Evolutionary conservation across 2,888 invertebrate genomes (phyloP).

Genomic region (Xanthia togata): DNA sequence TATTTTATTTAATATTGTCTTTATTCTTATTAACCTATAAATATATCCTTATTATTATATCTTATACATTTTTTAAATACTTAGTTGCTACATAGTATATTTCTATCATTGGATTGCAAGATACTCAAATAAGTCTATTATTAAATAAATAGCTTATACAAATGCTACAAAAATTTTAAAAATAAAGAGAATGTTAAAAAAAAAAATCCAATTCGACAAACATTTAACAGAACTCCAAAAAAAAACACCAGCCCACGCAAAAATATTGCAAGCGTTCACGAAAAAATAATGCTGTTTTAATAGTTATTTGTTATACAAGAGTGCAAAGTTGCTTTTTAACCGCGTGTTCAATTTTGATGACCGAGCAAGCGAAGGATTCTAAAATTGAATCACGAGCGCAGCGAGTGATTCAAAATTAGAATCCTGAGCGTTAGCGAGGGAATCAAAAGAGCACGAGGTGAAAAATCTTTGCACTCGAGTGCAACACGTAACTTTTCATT

Average conservation of each 20-base stretch:
- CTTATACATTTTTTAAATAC: not conserved
- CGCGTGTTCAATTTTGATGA: too few species aligned
- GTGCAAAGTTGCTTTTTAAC: too few species aligned
- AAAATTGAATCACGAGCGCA: too few species aligned
- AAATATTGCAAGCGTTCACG: slow-evolving; percentile 51
- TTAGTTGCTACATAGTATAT: not conserved
- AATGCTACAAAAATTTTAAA: not conserved
- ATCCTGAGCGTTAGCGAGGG: too few species aligned
- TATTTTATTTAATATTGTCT: too few species aligned
- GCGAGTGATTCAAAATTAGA: too few species aligned
- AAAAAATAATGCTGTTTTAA: slow-evolving; percentile 57
- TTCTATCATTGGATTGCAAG: not conserved
- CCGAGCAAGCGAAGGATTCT: too few species aligned
- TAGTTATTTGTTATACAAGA: too few species aligned
- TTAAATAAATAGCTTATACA: not conserved
- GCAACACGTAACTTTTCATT: too few species aligned
- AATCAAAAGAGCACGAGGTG: too few species aligned
- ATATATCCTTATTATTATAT: too few species aligned
- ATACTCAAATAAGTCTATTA: not conserved
- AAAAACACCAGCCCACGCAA: not conserved
- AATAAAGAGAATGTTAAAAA: fast-evolving
- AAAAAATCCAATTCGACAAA: not conserved
- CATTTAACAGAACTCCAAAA: not conserved
- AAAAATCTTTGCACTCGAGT: too few species aligned
- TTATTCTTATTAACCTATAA: not conserved